Conservation (phyloP, 2,888 invertebrate species). For the Nineta flava region DNA sequence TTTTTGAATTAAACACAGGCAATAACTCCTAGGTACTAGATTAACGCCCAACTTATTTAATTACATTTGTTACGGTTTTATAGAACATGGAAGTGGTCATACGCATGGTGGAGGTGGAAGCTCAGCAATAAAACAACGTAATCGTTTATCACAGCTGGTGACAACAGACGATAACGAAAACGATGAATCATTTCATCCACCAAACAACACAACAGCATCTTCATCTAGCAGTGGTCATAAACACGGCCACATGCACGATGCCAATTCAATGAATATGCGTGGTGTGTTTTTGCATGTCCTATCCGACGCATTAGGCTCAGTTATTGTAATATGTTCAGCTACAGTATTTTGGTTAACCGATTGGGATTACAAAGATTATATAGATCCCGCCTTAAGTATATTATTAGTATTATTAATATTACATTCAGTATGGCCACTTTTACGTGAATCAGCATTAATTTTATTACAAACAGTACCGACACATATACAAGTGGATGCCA, state of each 20-base stretch:
- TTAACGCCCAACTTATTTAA: not conserved
- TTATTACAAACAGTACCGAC: constrained; percentile 96
- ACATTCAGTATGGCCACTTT: constrained; percentile 78
- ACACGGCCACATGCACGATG: constrained; percentile 40
- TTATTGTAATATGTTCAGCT: constrained; percentile 81
- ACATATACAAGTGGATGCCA: constrained; percentile 88
- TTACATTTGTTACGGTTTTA: constrained; percentile 10
- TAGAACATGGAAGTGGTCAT: constrained; percentile 59
- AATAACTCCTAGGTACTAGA: too few species aligned
- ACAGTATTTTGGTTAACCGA: constrained; percentile 54
- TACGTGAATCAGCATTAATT: constrained; percentile 88
- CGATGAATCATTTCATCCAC: constrained; percentile 41
- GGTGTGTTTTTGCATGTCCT: constrained; percentile 98
- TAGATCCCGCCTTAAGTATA: constrained; percentile 89
- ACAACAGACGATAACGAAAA: constrained; percentile 59
- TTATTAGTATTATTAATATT: constrained; percentile 74
- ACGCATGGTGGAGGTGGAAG: constrained; percentile 45
- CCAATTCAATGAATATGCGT: constrained; percentile 93
- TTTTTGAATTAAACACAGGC: too few species aligned
- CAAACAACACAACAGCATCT: constrained; percentile 18
- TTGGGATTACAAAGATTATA: constrained; percentile 70
- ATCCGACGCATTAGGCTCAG: constrained; percentile 91
- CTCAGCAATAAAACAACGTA: constrained; percentile 31
- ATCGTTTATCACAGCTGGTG: constrained; percentile 40
- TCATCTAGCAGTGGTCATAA: constrained; percentile 25